Conservation (phyloP, 2,797 vertebrate genomes). For the Odontamblyopus rebecca region DNA sequence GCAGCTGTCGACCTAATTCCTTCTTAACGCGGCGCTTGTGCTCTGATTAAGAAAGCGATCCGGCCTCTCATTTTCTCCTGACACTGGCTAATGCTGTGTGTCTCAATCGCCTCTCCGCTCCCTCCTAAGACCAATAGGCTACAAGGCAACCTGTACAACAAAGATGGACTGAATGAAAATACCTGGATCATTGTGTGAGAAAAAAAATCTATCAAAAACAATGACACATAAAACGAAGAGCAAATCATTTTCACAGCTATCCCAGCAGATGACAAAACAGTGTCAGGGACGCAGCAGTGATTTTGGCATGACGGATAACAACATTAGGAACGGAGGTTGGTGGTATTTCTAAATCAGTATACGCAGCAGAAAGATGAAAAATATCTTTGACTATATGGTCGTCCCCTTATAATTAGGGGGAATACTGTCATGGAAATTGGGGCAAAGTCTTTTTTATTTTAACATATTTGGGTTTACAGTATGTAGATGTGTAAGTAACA, state of each 20-base stretch:
- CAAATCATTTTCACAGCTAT: constrained; percentile 19
- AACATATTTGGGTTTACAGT: neutral
- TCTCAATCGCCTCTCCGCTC: constrained; percentile 81
- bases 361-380: constrained; percentile 7
- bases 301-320: constrained; percentile 22
- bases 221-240: constrained; percentile 15
- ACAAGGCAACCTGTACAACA: neutral
- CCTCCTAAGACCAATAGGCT: constrained; percentile 33
- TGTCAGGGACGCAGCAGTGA: constrained; percentile 18
- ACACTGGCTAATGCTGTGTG: constrained; percentile 92
- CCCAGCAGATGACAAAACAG: constrained; percentile 23
- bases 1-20: constrained; percentile 98
- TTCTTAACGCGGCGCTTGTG: constrained; percentile 93
- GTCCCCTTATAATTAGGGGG: no score
- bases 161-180: neutral
- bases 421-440: neutral
- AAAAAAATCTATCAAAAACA: constrained; percentile 13
- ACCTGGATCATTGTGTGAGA: constrained; percentile 7
- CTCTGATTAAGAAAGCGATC: constrained; percentile 98
- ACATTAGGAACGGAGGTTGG: constrained; percentile 19
- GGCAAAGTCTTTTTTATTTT: neutral
- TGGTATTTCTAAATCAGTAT: constrained; percentile 18
- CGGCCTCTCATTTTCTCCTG: constrained; percentile 95
- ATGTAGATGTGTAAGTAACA: neutral
- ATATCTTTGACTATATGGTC: neutral